phyloP scores from a whole-genome alignment of 2,888 invertebrate genomes.

The Dilophus febrilis region DNA sequence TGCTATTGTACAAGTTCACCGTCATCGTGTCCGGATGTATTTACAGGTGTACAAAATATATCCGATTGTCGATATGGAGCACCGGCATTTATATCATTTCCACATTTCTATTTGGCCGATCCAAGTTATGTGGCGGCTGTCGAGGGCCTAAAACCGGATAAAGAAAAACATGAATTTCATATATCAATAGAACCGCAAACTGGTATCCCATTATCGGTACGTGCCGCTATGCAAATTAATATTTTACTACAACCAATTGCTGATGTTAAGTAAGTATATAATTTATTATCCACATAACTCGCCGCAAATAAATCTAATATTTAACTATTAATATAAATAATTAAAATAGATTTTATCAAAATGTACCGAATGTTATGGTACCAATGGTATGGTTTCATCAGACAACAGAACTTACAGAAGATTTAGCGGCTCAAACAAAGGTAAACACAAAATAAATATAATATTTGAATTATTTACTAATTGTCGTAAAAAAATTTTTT shows the following conservation, averaged over 20 bases:
- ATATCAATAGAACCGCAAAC: slow-evolving; percentile 55
- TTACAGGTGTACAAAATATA: slow-evolving; percentile 50
- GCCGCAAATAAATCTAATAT: slow-evolving; percentile 5
- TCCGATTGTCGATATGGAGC: slow-evolving; percentile 58
- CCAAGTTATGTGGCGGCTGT: slow-evolving; percentile 43
- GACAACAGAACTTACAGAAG: slow-evolving; percentile 37
- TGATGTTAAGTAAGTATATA: slow-evolving; percentile 35
- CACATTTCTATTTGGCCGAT: slow-evolving; percentile 66
- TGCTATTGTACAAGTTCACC: slow-evolving; percentile 47
- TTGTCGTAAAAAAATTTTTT: too few relatives aligned
- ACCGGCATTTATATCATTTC: slow-evolving; percentile 67
- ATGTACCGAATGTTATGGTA: slow-evolving; percentile 37
- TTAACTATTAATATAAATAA: slow-evolving; percentile 5
- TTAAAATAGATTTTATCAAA: slow-evolving; percentile 36
- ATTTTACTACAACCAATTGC: slow-evolving; percentile 36
- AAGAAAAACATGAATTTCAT: slow-evolving; percentile 44
- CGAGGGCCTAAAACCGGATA: slow-evolving; percentile 46
- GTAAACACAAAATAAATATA: slow-evolving; percentile 12
- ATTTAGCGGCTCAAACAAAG: slow-evolving; percentile 33
- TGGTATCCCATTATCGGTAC: slow-evolving; percentile 58
- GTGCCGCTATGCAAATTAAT: slow-evolving; percentile 65
- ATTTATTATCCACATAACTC: too few relatives aligned
- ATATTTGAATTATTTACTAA: too few relatives aligned
- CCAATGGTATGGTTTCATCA: slow-evolving; percentile 68
- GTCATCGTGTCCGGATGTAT: slow-evolving; percentile 30